These are phyloP conservation scores for Dicrurus megarhynchus DNA, from an alignment of 2,113 vertebrate species.

Conservation along the genomic window DNA sequence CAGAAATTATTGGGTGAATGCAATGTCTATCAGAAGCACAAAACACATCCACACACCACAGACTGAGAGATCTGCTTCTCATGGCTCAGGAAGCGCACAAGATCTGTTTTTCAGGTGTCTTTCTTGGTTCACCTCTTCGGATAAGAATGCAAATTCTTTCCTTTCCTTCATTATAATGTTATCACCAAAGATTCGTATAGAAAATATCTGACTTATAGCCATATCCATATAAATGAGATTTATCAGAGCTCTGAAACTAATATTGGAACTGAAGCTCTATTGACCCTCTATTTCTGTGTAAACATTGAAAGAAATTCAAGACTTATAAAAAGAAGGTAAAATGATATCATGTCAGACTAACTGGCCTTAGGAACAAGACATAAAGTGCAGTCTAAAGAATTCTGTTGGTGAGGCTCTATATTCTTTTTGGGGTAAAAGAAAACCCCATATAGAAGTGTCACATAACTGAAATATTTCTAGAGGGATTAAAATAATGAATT, in stretches of 20 bases:
- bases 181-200: background rate
- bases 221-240: background rate
- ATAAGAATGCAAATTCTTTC: background rate
- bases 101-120: background rate
- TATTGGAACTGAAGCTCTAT: background rate
- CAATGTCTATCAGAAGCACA: background rate
- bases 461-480: background rate
- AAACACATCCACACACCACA: accelerated
- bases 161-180: background rate
- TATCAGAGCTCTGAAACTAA: background rate
- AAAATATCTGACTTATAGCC: background rate
- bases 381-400: background rate
- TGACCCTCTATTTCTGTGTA: background rate
- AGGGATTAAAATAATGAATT: background rate
- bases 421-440: background rate
- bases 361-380: background rate
- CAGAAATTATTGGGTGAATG: background rate
- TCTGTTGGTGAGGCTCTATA: background rate
- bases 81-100: background rate
- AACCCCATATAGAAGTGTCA: background rate
- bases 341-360: background rate
- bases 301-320: background rate
- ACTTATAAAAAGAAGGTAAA: background rate
- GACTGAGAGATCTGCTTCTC: background rate
- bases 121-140: background rate